Evolutionary conservation across 2,888 invertebrate species (phyloP).

Genomic region (Lordiphosa fenestrarum): DNA sequence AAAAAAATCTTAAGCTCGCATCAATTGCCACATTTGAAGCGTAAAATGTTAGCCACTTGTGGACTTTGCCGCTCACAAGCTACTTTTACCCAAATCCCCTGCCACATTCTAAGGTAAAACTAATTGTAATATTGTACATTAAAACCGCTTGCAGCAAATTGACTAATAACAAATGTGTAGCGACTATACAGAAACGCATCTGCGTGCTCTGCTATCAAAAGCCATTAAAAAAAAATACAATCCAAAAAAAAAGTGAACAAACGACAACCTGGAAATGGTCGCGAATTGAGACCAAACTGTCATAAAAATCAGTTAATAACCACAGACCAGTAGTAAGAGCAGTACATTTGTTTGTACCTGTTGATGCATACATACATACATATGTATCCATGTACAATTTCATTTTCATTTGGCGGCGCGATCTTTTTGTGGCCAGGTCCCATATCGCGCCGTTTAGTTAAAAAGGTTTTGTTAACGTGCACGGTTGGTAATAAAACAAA

Average conservation of each 20-base stretch:
- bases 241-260: slow-evolving; percentile 25
- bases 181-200: slow-evolving; percentile 34
- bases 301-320: slow-evolving; percentile 70
- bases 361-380: slow-evolving; percentile 3
- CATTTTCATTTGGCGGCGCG: slow-evolving; percentile 59
- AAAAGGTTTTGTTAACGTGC: slow-evolving; percentile 44
- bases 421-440: slow-evolving; percentile 37
- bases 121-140: slow-evolving; percentile 4
- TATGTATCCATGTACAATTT: slow-evolving; percentile 43
- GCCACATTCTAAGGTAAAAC: slow-evolving; percentile 33
- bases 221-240: slow-evolving; percentile 29
- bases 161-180: slow-evolving; percentile 36
- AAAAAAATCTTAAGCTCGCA: neutral
- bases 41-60: neutral
- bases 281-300: slow-evolving; percentile 67
- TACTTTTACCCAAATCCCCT: slow-evolving; percentile 19
- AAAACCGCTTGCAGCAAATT: slow-evolving; percentile 8
- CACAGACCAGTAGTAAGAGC: slow-evolving; percentile 26
- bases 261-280: slow-evolving; percentile 45
- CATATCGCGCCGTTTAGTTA: slow-evolving; percentile 44
- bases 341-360: neutral
- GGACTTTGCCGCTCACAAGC: no score
- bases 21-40: slow-evolving; percentile 3
- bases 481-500: slow-evolving; percentile 41
- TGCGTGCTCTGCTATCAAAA: slow-evolving; percentile 35